Evolutionary conservation across 2,113 vertebrate genomes (phyloP).

Genomic region (Piprites chloris): DNA sequence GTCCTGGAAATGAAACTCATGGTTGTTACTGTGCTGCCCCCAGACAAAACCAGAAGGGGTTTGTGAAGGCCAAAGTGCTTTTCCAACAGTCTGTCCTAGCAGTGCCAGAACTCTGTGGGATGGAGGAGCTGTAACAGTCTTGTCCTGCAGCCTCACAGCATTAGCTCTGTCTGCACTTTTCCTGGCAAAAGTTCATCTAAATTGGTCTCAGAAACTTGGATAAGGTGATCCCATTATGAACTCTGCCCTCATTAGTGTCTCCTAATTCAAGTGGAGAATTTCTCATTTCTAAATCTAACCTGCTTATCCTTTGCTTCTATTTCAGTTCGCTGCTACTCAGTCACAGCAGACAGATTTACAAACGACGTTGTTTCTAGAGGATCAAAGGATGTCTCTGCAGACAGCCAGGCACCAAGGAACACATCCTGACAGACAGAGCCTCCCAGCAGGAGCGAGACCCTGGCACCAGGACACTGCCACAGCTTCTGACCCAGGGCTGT

Average conservation of each 20-base stretch:
- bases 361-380: background rate
- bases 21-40: background rate
- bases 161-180: background rate
- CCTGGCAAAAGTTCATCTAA: background rate
- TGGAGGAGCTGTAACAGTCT: background rate
- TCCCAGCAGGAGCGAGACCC: background rate
- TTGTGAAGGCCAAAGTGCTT: background rate
- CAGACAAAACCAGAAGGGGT: background rate
- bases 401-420: background rate
- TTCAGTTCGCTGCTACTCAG: background rate
- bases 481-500: background rate
- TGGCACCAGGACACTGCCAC: background rate
- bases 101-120: background rate
- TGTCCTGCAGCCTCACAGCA: background rate
- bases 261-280: background rate
- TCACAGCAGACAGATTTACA: background rate
- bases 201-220: background rate
- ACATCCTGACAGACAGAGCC: background rate
- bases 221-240: background rate
- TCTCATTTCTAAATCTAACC: background rate
- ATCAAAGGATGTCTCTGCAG: background rate
- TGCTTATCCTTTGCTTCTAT: background rate
- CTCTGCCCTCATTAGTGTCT: background rate
- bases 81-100: background rate
- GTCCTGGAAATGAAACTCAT: background rate